Evolutionary conservation across 1,140 invertebrate genomes (phyloP), one percentile per base, ranked within the genome.

Genomic region (Archivesica marissinica): DNA sequence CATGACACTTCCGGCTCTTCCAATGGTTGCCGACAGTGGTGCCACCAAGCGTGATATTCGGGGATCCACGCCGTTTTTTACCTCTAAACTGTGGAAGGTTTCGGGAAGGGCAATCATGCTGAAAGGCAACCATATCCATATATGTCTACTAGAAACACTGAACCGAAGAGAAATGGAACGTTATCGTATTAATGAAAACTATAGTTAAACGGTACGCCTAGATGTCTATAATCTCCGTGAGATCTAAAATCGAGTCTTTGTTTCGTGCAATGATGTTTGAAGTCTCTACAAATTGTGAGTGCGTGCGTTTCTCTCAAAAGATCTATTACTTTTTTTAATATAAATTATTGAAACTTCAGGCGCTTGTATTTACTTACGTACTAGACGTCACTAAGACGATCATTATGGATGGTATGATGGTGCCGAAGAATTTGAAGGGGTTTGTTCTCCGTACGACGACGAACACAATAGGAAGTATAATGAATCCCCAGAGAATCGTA

Each of bases 321-420:
- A n/a, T n/a, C n/a, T n/a, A n/a, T n/a, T n/a, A n/a, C n/a, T n/a
- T n/a, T n/a, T n/a, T n/a, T n/a, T n/a, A n/a, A n/a, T n/a, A n/a
- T n/a, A n/a, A n/a, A n/a, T n/a, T n/a, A n/a, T n/a, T n/a, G n/a
- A n/a, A n/a, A n/a, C n/a, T n/a, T n/a, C n/a, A n/a, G n/a, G n/a
- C n/a, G n/a, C n/a, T n/a, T n/a, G n/a, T n/a, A n/a, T n/a, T n/a
- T n/a, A 88, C 89, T 87, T 86, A 93, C 92, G 90, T 89, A 92
- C 98, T 99, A 90, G 98, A 97, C 77, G 98, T 98, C 85, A 98
- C 98, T 93, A 98, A 97, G 56, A 97, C 98, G 78, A 98, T 98
- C 59, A 99, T 95, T 91, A 97, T 97, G 64, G 97, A 96, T 92
- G 98, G 97, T 76, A 97, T 95, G 76, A 98, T 95, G 85, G 96